Base-by-base conservation (phyloP, 2,113 vertebrate species). In the Odocoileus virginianus region DNA sequence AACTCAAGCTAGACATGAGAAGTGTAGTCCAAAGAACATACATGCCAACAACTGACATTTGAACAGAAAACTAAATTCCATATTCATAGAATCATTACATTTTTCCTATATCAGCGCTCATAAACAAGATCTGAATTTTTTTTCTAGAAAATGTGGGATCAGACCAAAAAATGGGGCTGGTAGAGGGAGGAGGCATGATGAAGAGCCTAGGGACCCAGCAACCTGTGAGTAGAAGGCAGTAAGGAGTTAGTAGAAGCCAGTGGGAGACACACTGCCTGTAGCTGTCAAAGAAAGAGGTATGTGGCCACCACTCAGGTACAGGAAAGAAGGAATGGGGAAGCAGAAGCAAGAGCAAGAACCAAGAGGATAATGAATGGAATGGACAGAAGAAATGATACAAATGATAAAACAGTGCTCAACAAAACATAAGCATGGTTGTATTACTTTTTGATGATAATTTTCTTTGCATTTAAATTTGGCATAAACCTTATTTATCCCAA, bases 241-340 rank as follows among this genome's bases (percentile, higher is more conserved):
- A 36, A 43, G 30, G 6, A 25, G 40, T 3, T 6, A n/a, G 76
- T 8, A 16, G 19, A 27, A 78, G n/a, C 7, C 2, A 2, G 2
- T 14, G 40, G 40, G 40, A 36, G 25, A 52, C 0, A 4, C 45
- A 6, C 0, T 2, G 36, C 15, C 27, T 21, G 1, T 2, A 33
- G 28, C 2, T 28, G 23, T 33, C 43, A 25, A 3, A 33, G 27
- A 57, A 47, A 23, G 76, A 47, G 27, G 3, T 1, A 7, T 1
- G 2, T 0, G 23, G 10, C 16, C 17, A 21, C 45, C 60, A 19
- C 7, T 4, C 23, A 1, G 2, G 3, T 1, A 17, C 1, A 10
- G 2, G 8, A 47, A 45, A 52, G 7, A 21, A 21, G 23, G 81
- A 15, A 19, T 8, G 15, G 40, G 25, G 5, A 33, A 15, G 43